Base-by-base conservation (phyloP, 2,888 invertebrate genomes). In the Argyresthia albistria region DNA sequence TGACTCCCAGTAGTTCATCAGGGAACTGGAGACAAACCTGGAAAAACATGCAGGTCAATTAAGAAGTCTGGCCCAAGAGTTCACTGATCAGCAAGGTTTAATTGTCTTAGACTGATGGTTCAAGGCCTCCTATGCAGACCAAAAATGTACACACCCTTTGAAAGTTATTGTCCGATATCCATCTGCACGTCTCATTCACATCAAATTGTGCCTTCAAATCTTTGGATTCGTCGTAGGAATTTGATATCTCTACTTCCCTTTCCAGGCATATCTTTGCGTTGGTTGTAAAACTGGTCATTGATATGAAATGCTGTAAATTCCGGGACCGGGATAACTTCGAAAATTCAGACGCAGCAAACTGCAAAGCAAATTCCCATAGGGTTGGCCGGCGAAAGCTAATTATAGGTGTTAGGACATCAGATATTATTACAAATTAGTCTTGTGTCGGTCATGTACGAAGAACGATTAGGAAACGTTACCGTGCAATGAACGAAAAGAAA, bases 21-120 rank as follows among this genome's bases (percentile, higher is more conserved):
- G 97, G 97, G 76, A 98, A 97, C 87, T 98, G 98, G 46, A 98
- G 84, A 58, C 96, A 97, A 39, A 97, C 92, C 96, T 35, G 74
- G 69, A 53, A 58, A 60, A 48, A 46, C 42, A 50, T 39, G 15
- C 12, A 43, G 9, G 39, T n/a, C 46, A 25, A 6, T 2, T 25
- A 25, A 25, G 6, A 25, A 25, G 25, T 25, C 25, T 25, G 6
- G 6, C 25, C 25, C 2, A 6, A 25, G 25, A 6, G 6, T 25
- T 25, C 25, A 25, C 2, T 2, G 25, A n/a, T n/a, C n/a, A n/a
- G n/a, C n/a, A n/a, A n/a, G n/a, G n/a, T n/a, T n/a, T n/a, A n/a
- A n/a, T n/a, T n/a, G n/a, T n/a, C n/a, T n/a, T n/a, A n/a, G n/a
- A n/a, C n/a, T n/a, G n/a, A n/a, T n/a, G n/a, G n/a, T n/a, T n/a